A percentile compares a stretch with the other conserved stretches of the same genome.
These are phyloP conservation scores for Perithous albicinctus DNA, from an alignment of 2,888 invertebrate species.

Conservation along the genomic window DNA sequence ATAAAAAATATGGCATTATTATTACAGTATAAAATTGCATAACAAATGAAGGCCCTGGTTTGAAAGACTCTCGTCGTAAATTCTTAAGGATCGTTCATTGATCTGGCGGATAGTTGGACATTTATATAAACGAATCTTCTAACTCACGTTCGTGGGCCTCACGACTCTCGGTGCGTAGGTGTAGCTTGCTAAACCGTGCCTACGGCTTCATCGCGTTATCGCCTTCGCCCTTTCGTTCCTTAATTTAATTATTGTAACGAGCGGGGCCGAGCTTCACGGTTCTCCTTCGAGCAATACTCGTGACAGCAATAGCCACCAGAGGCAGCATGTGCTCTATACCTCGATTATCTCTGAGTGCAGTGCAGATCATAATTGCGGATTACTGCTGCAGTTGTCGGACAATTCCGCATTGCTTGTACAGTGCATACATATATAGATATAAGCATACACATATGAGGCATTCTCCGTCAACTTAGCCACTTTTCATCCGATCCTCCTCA, in stretches of 20 bases:
- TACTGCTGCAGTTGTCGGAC: conserved; percentile 41
- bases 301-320: conserved; percentile 15
- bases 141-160: background rate
- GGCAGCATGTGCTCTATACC: conserved; percentile 31
- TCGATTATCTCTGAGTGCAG: conserved; percentile 57
- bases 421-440: background rate
- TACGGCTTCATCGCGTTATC: conserved; percentile 70
- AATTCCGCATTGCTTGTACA: conserved; percentile 23
- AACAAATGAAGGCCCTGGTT: too few species aligned
- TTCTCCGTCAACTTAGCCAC: too few species aligned
- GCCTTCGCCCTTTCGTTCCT: conserved; percentile 60
- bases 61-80: too few species aligned
- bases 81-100: conserved; percentile 5
- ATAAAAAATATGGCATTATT: too few species aligned
- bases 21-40: too few species aligned
- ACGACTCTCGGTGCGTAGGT: conserved; percentile 16
- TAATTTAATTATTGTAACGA: conserved; percentile 61
- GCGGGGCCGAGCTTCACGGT: conserved; percentile 36
- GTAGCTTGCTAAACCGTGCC: conserved; percentile 34
- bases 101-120: conserved; percentile 6
- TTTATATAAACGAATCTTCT: conserved; percentile 30
- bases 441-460: conserved; percentile 7
- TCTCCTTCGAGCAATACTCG: conserved; percentile 22
- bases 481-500: too few species aligned
- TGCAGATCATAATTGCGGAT: conserved; percentile 65